A percentile compares a stretch with the other conserved stretches of the same genome.
Conservation (phyloP, 1,140 invertebrate species). For the Bicyclus anynana region DNA sequence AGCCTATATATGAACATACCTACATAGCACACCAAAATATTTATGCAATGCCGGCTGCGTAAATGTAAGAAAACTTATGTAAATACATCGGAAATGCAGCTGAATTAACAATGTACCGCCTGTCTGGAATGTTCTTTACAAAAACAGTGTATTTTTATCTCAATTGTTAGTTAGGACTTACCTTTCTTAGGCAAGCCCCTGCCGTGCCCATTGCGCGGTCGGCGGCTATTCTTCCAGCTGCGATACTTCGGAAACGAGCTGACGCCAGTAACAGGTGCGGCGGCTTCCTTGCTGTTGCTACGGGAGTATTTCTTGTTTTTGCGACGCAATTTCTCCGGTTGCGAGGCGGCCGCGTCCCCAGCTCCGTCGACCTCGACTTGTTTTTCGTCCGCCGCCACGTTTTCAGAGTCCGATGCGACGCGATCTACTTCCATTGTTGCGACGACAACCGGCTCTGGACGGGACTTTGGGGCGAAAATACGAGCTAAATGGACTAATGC, state of each 20-base stretch:
- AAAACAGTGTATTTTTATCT: neutral
- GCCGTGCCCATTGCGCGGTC: slow-evolving; percentile 86
- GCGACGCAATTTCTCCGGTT: slow-evolving; percentile 48
- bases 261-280: slow-evolving; percentile 30
- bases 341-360: slow-evolving; percentile 55
- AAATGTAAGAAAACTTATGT: slow-evolving; percentile 55
- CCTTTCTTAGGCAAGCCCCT: slow-evolving; percentile 90
- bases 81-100: slow-evolving; percentile 30
- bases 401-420: slow-evolving; percentile 63
- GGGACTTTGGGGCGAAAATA: slow-evolving; percentile 12
- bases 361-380: slow-evolving; percentile 54
- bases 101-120: slow-evolving; percentile 28
- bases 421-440: slow-evolving; percentile 68
- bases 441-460: slow-evolving; percentile 38
- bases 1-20: too few relatives aligned
- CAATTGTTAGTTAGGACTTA: slow-evolving; percentile 37
- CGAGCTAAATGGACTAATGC: slow-evolving; percentile 6
- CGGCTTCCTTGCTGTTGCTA: slow-evolving; percentile 62
- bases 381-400: slow-evolving; percentile 63
- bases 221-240: slow-evolving; percentile 89
- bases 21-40: slow-evolving; percentile 26
- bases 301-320: slow-evolving; percentile 60
- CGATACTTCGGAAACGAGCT: slow-evolving; percentile 77
- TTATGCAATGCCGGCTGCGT: slow-evolving; percentile 37
- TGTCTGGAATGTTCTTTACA: slow-evolving; percentile 61